These are phyloP conservation scores for Clarias pachynema DNA, from an alignment of 2,797 vertebrate species.

Conservation along the genomic window DNA sequence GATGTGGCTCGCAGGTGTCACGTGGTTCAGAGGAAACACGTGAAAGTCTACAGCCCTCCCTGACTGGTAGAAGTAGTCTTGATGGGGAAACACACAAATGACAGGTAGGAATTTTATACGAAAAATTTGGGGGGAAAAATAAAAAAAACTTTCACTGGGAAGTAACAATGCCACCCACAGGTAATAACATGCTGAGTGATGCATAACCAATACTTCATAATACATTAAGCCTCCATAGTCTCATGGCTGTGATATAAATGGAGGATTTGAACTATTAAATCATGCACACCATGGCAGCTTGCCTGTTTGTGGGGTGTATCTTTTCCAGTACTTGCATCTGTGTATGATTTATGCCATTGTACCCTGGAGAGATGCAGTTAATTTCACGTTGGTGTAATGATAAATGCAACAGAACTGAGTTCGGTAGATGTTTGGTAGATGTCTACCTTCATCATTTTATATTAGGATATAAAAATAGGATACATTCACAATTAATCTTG, in stretches of 20 bases:
- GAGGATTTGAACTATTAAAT: background rate
- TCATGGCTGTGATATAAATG: background rate
- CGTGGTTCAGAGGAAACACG: too few relatives aligned
- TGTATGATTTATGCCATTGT: background rate
- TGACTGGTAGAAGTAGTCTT: too few relatives aligned
- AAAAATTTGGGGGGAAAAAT: too few relatives aligned
- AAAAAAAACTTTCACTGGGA: background rate
- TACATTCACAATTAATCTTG: background rate
- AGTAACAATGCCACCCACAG: background rate
- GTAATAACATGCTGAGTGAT: background rate
- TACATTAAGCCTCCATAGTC: background rate
- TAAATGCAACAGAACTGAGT: background rate
- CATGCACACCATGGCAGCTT: background rate
- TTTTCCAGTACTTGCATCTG: background rate
- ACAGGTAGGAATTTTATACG: too few relatives aligned
- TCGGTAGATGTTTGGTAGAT: too few relatives aligned
- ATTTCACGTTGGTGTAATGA: background rate
- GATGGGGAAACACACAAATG: too few relatives aligned
- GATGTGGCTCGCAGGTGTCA: too few relatives aligned
- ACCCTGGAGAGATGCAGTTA: background rate
- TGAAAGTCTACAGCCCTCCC: too few relatives aligned
- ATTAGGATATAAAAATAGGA: background rate
- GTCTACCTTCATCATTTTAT: background rate
- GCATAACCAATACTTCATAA: background rate
- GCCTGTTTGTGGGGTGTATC: background rate